phyloP scores from a whole-genome alignment of 2,888 invertebrate species.

The Slavum lentiscoides region DNA sequence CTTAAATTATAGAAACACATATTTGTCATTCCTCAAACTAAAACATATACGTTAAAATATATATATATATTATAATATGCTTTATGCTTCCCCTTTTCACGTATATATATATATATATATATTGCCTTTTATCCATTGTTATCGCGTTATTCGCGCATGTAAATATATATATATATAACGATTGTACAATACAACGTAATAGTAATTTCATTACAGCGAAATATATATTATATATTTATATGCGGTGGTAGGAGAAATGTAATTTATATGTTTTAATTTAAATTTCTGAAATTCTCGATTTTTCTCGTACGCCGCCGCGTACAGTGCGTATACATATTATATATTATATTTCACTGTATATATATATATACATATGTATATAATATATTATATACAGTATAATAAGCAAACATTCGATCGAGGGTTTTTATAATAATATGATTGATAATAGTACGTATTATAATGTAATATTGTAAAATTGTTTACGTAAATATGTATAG shows the following conservation, averaged over 20 bases:
- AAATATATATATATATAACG: neutral
- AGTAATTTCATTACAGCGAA: constrained; percentile 26
- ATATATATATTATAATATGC: constrained; percentile 8
- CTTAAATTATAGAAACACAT: constrained; percentile 45
- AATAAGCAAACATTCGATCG: too few species aligned
- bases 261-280: constrained; percentile 29
- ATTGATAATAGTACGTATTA: too few species aligned
- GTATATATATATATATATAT: neutral
- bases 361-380: too few species aligned
- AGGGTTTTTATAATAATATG: too few species aligned
- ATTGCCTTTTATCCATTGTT: constrained; percentile 31
- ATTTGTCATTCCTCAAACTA: constrained; percentile 35
- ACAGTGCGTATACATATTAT: too few species aligned
- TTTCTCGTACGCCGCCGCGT: neutral
- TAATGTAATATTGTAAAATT: too few species aligned
- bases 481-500: too few species aligned
- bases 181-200: constrained; percentile 23
- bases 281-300: constrained; percentile 4
- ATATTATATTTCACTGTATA: too few species aligned
- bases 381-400: too few species aligned
- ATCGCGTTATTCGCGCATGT: neutral
- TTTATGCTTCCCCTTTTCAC: constrained; percentile 5
- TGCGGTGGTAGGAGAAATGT: neutral
- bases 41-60: too few species aligned
- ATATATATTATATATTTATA: constrained; percentile 9